These are phyloP conservation scores for Sarcoramphus papa DNA, from an alignment of 2,797 vertebrate species.

Conservation along the genomic window DNA sequence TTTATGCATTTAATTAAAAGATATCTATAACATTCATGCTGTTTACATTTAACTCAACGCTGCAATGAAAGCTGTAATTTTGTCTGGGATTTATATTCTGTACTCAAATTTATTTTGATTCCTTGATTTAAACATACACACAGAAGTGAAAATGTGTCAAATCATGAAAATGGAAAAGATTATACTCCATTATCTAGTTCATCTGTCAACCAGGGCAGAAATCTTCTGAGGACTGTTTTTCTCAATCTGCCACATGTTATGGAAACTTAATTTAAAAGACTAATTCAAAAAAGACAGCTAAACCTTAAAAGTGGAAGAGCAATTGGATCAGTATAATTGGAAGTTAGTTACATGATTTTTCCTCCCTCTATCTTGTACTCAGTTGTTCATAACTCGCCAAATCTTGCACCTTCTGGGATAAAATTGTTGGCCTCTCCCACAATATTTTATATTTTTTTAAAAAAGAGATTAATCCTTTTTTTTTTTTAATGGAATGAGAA, in stretches of 20 bases:
- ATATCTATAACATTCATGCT: neutral
- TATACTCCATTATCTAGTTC: conserved; percentile 27
- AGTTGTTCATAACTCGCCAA: neutral
- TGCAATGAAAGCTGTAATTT: conserved; percentile 46
- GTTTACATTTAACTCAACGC: conserved; percentile 22
- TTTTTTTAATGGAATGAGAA: neutral
- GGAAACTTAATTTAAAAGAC: conserved; percentile 17
- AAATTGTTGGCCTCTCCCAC: neutral
- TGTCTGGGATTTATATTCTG: conserved; percentile 9
- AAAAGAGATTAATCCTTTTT: neutral
- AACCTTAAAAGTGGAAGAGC: neutral
- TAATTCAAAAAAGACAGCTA: neutral
- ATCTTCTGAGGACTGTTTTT: neutral
- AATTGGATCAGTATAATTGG: neutral
- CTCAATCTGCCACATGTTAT: neutral
- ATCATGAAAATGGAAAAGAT: conserved; percentile 49
- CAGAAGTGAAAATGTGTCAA: conserved; percentile 48
- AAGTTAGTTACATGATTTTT: neutral
- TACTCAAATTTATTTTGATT: conserved; percentile 29
- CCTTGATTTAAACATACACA: conserved; percentile 10
- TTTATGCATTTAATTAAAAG: conserved; percentile 33
- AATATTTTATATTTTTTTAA: neutral
- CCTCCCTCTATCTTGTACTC: neutral
- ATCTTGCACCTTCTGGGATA: neutral
- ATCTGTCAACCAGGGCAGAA: conserved; percentile 40